Conservation (phyloP, 1,140 invertebrate genomes). For the Aphelinus atriplicis region DNA sequence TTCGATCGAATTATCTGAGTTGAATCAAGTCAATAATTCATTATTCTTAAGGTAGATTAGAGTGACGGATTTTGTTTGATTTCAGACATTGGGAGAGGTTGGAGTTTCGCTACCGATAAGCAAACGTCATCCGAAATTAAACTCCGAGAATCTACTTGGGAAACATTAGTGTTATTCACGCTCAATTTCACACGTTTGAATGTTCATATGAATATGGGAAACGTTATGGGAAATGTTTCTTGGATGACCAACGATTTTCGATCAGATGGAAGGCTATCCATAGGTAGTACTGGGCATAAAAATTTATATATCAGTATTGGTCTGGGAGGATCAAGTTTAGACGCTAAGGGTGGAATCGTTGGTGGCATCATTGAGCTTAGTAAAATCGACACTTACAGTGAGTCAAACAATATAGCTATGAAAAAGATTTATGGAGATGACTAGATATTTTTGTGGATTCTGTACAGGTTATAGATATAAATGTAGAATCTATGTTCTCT, state of each 20-base stretch:
- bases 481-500: too few species aligned
- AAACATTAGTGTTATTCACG: slow-evolving; percentile 94
- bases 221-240: slow-evolving; percentile 97
- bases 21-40: too few species aligned
- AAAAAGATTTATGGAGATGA: too few species aligned
- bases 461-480: too few species aligned
- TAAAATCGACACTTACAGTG: slow-evolving; percentile 86
- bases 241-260: slow-evolving; percentile 93
- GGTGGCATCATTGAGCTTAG: slow-evolving; percentile 93
- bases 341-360: slow-evolving; percentile 95
- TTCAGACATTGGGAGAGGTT: slow-evolving; percentile 65
- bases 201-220: slow-evolving; percentile 99
- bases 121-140: slow-evolving; percentile 67
- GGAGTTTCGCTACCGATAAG: slow-evolving; percentile 65
- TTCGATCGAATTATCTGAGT: too few species aligned
- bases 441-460: too few species aligned
- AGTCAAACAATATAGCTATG: slow-evolving; percentile 50
- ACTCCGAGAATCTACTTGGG: slow-evolving; percentile 79
- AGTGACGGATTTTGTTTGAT: background rate
- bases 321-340: slow-evolving; percentile 88
- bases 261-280: slow-evolving; percentile 89
- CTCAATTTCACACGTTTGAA: slow-evolving; percentile 95
- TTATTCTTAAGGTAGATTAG: slow-evolving; percentile 13
- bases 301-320: slow-evolving; percentile 91
- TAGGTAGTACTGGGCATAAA: slow-evolving; percentile 93